These are phyloP conservation scores for Anseranas semipalmata DNA, from an alignment of 2,113 vertebrate genomes.

Conservation along the genomic window DNA sequence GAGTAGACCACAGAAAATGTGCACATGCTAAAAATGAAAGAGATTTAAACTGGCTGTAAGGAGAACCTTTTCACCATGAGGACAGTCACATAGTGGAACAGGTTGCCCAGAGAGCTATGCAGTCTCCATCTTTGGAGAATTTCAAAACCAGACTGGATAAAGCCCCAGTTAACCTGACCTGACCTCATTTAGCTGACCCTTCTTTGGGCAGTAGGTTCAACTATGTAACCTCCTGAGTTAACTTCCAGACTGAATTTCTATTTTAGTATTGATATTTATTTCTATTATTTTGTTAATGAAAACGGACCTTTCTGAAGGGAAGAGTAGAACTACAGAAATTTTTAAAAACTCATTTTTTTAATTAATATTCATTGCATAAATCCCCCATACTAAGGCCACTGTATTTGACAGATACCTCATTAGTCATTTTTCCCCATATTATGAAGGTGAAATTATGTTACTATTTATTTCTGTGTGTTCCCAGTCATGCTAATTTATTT, in stretches of 20 bases:
- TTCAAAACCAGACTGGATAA: not conserved
- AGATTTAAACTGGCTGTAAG: not conserved
- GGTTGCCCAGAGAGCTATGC: not conserved
- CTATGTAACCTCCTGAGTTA: not conserved
- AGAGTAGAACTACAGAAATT: not conserved
- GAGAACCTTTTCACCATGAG: not conserved
- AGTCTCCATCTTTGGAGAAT: not conserved
- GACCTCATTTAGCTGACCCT: not conserved
- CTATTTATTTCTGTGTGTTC: not conserved
- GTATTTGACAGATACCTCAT: not conserved
- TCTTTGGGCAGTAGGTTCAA: not conserved
- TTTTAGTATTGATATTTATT: not conserved
- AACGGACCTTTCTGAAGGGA: not conserved
- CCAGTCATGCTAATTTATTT: not conserved
- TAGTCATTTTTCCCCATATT: not conserved
- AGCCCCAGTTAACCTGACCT: not conserved
- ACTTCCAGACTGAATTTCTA: not conserved
- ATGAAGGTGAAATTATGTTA: not conserved
- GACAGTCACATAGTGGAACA: not conserved
- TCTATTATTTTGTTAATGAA: not conserved
- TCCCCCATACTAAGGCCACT: not conserved
- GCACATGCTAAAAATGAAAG: not conserved
- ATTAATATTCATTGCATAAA: slow-evolving; percentile 1
- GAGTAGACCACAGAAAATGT: not conserved
- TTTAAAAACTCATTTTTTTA: not conserved